Evolutionary conservation across 2,113 vertebrate genomes (phyloP).

Genomic region (Anser cygnoides): DNA sequence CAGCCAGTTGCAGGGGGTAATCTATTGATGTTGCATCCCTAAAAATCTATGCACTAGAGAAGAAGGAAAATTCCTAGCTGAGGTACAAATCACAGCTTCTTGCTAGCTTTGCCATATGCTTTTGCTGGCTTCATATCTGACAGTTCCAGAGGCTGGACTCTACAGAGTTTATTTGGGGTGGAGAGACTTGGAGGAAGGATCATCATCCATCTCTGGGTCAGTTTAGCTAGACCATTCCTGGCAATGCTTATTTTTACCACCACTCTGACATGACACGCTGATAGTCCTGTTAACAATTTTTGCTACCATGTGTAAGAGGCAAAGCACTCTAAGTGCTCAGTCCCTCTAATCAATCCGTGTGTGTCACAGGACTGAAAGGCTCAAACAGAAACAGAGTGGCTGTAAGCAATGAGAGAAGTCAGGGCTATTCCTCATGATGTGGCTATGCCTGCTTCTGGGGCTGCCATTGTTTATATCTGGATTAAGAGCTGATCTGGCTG

Average conservation of each 20-base stretch:
- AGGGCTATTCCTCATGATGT: neutral
- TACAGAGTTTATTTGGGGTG: neutral
- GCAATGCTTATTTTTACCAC: neutral
- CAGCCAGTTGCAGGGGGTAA: neutral
- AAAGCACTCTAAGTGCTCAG: neutral
- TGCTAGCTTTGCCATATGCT: neutral
- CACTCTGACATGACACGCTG: rapidly evolving
- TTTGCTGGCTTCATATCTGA: neutral
- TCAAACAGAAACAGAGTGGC: too few species aligned
- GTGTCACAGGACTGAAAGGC: neutral
- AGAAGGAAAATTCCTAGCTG: neutral
- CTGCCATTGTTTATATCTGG: neutral
- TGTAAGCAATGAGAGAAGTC: neutral
- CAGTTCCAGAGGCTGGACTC: neutral
- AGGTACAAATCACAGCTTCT: neutral
- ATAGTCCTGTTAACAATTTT: rapidly evolving
- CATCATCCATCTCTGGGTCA: neutral
- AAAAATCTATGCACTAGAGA: neutral
- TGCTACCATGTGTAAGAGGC: neutral
- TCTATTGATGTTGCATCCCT: neutral
- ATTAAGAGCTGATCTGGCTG: neutral
- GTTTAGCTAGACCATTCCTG: neutral
- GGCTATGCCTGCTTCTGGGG: neutral
- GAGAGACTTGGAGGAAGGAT: neutral
- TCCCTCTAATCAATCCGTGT: neutral